phyloP scores from a whole-genome alignment of 2,113 vertebrate species.

The Malurus cyaneus region DNA sequence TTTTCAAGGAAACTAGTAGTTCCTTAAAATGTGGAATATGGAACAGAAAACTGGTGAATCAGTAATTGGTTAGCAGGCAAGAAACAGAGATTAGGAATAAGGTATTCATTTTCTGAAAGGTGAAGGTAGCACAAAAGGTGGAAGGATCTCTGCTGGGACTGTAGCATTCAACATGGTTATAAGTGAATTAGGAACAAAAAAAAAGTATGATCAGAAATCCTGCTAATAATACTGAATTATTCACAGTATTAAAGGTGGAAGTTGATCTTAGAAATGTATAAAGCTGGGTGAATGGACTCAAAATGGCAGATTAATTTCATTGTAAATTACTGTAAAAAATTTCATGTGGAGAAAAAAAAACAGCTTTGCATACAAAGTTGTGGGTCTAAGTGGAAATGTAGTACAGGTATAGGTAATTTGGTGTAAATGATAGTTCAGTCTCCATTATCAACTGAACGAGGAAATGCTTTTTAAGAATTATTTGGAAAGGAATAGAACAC shows the following conservation, averaged over 20 bases:
- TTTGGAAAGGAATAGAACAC: background rate
- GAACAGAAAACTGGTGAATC: background rate
- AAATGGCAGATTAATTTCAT: background rate
- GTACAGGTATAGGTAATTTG: background rate
- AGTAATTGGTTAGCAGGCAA: background rate
- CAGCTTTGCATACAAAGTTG: background rate
- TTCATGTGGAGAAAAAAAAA: background rate
- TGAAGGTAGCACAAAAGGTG: background rate
- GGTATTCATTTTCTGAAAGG: background rate
- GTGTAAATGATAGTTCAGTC: background rate
- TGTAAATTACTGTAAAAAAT: background rate
- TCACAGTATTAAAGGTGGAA: background rate
- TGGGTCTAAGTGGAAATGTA: background rate
- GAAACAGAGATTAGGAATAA: background rate
- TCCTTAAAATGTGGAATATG: background rate
- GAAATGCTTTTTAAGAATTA: background rate
- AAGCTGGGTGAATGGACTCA: background rate
- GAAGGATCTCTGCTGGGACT: background rate
- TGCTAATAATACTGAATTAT: background rate
- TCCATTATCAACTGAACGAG: background rate
- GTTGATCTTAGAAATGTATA: background rate
- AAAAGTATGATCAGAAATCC: background rate
- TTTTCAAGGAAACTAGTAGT: background rate
- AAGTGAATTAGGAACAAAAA: background rate
- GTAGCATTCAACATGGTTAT: background rate